A percentile compares a stretch with the other conserved stretches of the same genome.
Conservation (phyloP, 64 coral and sea anemone species). For the Montipora cactus region DNA sequence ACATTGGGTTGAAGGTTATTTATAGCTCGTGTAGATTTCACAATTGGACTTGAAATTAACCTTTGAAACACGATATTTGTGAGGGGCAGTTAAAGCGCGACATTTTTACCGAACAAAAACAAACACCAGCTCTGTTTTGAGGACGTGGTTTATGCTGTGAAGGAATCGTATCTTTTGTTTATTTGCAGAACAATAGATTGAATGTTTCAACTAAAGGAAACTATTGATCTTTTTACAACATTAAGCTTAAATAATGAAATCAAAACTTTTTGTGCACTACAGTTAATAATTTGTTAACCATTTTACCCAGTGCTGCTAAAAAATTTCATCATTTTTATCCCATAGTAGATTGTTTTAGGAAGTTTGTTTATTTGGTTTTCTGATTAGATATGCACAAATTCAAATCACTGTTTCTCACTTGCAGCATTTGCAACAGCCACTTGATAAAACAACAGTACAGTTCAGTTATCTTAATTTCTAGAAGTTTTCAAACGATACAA, state of each 20-base stretch:
- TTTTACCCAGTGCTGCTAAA: too few species aligned
- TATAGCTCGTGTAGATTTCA: background rate
- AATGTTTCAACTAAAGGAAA: background rate
- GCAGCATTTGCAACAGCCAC: too few species aligned
- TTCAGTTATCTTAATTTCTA: too few species aligned
- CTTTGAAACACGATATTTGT: background rate
- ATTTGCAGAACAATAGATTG: background rate
- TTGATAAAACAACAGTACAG: too few species aligned
- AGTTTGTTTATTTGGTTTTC: too few species aligned
- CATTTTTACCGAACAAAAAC: background rate
- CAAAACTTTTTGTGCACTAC: background rate
- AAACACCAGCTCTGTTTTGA: background rate
- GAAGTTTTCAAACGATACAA: too few species aligned
- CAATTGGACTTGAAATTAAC: background rate
- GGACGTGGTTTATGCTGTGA: background rate
- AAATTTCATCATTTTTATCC: too few species aligned
- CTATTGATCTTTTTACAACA: background rate
- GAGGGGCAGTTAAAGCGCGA: background rate
- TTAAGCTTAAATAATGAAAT: background rate
- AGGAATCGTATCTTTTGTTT: constrained; percentile 21
- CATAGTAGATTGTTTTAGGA: too few species aligned
- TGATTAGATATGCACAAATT: too few species aligned
- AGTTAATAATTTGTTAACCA: background rate
- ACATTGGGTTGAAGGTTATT: too few species aligned
- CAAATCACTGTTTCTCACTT: too few species aligned